Evolutionary conservation across 2,888 invertebrate genomes (phyloP).

Genomic region (Sepiola atlantica): DNA sequence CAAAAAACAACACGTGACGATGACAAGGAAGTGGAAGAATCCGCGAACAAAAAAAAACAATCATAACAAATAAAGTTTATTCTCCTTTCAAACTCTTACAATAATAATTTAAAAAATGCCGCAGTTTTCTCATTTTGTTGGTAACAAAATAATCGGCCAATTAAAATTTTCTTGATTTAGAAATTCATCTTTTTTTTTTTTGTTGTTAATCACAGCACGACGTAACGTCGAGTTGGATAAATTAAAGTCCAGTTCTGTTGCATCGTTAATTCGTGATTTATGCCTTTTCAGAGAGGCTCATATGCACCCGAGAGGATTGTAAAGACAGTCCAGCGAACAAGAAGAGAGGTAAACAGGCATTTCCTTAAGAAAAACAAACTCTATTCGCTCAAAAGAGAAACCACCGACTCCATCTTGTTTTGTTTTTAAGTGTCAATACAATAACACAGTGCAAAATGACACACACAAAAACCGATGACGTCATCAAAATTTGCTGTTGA

Average conservation of each 20-base stretch:
- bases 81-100: not conserved
- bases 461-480: not conserved
- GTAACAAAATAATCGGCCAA: not conserved
- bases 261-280: not conserved
- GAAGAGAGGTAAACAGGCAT: not conserved
- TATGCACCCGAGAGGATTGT: not conserved
- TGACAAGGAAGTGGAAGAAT: not conserved
- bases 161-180: not conserved
- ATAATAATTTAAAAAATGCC: not conserved
- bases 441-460: not conserved
- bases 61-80: not conserved
- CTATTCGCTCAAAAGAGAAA: not conserved
- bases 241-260: not conserved
- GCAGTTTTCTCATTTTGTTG: not conserved
- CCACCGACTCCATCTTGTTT: slow-evolving; percentile 32
- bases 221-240: not conserved
- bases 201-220: not conserved
- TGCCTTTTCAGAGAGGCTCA: not conserved
- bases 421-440: slow-evolving; percentile 32
- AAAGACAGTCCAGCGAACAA: not conserved
- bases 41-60: too few species aligned
- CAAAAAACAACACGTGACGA: not conserved
- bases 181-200: not conserved
- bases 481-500: not conserved
- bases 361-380: not conserved